Evolutionary conservation across 2,113 vertebrate species (phyloP).

Genomic region (Antechinus flavipes): DNA sequence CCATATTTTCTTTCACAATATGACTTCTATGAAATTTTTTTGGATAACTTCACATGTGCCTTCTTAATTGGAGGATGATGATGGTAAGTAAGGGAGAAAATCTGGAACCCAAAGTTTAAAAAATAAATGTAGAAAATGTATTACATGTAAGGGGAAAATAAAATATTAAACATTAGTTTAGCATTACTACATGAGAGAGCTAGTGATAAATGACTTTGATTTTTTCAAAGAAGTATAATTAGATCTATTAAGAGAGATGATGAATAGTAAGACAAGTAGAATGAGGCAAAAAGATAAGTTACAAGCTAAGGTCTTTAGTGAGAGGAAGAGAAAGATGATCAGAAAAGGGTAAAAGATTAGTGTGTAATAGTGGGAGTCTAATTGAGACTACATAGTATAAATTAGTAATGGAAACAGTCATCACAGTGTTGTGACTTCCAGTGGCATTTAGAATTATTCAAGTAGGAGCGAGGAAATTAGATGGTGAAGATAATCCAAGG

Average conservation of each 20-base stretch:
- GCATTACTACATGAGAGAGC: too few species aligned
- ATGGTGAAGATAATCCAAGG: neutral
- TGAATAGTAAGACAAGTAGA: neutral
- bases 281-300: neutral
- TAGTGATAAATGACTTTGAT: neutral
- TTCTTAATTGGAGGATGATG: too few species aligned
- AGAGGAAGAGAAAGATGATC: neutral
- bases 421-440: too few species aligned
- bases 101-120: too few species aligned
- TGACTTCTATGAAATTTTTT: too few species aligned
- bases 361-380: neutral
- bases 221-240: neutral
- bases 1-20: too few species aligned
- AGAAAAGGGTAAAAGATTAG: neutral
- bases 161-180: too few species aligned
- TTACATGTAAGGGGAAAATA: too few species aligned
- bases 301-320: neutral
- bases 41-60: too few species aligned
- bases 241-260: neutral
- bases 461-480: neutral
- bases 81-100: too few species aligned
- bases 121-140: too few species aligned
- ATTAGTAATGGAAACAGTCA: neutral
- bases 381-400: neutral
- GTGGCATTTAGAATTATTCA: neutral